Percentiles rank a stretch among this genome's conserved stretches.
phyloP scores from a whole-genome alignment of 2,888 invertebrate species.

The Tineola bisselliella region DNA sequence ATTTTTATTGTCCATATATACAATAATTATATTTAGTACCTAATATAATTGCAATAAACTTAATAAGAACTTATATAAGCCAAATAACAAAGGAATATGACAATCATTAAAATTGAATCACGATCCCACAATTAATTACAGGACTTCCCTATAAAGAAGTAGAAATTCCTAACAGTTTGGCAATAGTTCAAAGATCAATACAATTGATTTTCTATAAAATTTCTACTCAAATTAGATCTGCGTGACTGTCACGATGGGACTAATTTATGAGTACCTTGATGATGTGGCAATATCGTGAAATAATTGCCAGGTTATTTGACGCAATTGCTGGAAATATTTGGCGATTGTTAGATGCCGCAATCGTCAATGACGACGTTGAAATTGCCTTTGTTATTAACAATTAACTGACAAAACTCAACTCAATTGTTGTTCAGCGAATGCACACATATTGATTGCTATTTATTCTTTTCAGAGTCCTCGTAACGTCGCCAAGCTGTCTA shows the following conservation, averaged over 20 bases:
- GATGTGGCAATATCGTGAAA: constrained; percentile 44
- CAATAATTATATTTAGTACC: neutral
- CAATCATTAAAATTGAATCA: neutral
- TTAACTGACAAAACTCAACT: neutral
- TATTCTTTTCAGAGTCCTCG: constrained; percentile 38
- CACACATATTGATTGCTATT: too few species aligned
- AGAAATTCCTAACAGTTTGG: constrained; percentile 33
- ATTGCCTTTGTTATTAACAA: neutral
- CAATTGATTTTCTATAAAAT: constrained; percentile 51
- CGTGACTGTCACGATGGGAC: constrained; percentile 52
- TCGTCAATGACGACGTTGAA: neutral
- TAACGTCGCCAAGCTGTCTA: constrained; percentile 65
- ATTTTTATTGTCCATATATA: too few species aligned
- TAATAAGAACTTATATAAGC: neutral
- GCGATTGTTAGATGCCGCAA: constrained; percentile 27
- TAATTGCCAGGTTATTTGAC: constrained; percentile 38
- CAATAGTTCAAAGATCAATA: constrained; percentile 55
- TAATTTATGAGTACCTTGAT: constrained; percentile 30
- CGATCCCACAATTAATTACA: constrained; percentile 2
- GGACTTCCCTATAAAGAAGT: neutral
- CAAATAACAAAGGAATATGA: neutral
- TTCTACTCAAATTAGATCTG: constrained; percentile 37
- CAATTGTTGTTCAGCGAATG: too few species aligned
- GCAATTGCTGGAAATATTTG: constrained; percentile 40
- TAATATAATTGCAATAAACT: neutral